Percentiles rank a stretch among this genome's conserved stretches.
Conservation (phyloP, 2,888 invertebrate species). For the Megamerina dolium region DNA sequence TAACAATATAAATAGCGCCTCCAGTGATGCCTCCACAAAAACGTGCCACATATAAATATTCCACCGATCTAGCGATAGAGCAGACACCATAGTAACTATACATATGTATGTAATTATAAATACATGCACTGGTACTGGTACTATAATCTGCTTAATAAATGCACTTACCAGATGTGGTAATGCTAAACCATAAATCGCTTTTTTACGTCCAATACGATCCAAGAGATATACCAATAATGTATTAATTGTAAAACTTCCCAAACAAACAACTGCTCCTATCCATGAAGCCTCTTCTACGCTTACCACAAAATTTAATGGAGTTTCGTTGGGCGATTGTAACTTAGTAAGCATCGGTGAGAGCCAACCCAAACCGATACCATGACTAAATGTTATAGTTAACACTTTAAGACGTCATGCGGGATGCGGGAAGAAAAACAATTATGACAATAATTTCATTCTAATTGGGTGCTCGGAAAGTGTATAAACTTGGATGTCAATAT, state of each 20-base stretch:
- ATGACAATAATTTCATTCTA: too few relatives aligned
- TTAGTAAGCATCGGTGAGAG: conserved; percentile 37
- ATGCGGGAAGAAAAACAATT: background rate
- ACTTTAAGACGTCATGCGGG: too few relatives aligned
- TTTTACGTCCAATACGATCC: conserved; percentile 39
- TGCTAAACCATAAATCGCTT: conserved; percentile 34
- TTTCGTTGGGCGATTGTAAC: conserved; percentile 28
- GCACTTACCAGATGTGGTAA: conserved; percentile 41
- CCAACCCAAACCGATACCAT: conserved; percentile 44
- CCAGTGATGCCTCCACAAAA: conserved; percentile 40
- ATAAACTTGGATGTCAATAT: too few relatives aligned
- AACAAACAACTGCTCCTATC: conserved; percentile 38
- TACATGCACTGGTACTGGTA: background rate
- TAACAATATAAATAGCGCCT: conserved; percentile 37
- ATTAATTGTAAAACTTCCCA: conserved; percentile 42
- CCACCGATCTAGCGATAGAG: conserved; percentile 27
- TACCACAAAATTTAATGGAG: conserved; percentile 34
- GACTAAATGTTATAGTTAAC: conserved; percentile 36
- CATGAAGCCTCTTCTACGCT: conserved; percentile 41
- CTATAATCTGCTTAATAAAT: background rate
- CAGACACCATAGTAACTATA: background rate
- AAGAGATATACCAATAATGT: conserved; percentile 34
- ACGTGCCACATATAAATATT: conserved; percentile 40
- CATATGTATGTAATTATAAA: background rate
- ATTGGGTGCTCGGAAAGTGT: too few relatives aligned